These are phyloP conservation scores for Lethocerus indicus DNA, from an alignment of 1,140 invertebrate genomes.

Conservation along the genomic window DNA sequence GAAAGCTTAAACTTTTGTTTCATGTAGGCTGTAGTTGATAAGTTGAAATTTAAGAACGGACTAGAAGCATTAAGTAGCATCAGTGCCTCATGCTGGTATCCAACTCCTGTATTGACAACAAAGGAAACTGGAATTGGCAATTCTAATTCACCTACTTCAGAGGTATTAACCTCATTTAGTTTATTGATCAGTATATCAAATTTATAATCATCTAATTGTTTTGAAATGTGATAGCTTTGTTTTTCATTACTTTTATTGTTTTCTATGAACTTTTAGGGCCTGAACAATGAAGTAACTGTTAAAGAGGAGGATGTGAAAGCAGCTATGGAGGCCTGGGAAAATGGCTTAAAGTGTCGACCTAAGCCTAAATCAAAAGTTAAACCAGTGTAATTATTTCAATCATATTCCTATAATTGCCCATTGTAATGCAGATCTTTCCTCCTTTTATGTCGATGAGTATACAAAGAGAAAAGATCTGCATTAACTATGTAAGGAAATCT, in stretches of 20 bases:
- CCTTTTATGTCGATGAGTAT: background rate
- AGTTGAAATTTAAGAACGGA: conserved; percentile 11
- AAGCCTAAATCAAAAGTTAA: background rate
- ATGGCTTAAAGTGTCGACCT: background rate
- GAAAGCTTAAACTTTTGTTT: conserved; percentile 1
- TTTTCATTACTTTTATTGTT: background rate
- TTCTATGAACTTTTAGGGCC: background rate
- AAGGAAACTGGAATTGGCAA: background rate
- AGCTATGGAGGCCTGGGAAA: conserved; percentile 6
- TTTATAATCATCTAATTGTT: background rate
- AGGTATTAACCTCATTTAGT: background rate
- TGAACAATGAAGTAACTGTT: background rate
- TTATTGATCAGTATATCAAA: conserved; percentile 1
- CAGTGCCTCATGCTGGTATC: conserved; percentile 10
- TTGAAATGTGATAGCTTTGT: background rate
- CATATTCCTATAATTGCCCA: too few species aligned
- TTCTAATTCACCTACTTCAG: background rate
- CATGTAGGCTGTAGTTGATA: conserved; percentile 8
- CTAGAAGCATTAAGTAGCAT: conserved; percentile 11
- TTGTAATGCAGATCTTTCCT: background rate
- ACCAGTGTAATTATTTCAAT: background rate
- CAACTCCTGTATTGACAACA: conserved; percentile 1
- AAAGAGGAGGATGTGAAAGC: conserved; percentile 3
- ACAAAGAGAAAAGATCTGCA: background rate
- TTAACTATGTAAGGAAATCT: background rate